Base-by-base conservation (phyloP, 2,113 vertebrate genomes). In the Crypturellus undulatus region DNA sequence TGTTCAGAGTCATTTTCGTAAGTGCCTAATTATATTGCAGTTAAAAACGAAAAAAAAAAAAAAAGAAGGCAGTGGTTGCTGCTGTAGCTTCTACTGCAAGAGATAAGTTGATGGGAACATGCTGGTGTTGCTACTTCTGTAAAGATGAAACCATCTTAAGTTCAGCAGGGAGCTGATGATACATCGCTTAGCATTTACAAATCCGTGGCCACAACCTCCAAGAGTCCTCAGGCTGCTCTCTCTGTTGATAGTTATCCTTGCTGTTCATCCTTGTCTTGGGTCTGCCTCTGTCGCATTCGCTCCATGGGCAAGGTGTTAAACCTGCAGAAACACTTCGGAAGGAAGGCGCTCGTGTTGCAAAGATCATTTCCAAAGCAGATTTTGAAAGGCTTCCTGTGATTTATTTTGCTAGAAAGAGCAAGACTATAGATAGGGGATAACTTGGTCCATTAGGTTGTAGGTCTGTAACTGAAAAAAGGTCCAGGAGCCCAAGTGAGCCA, bases 61-160 rank as follows among this genome's bases (percentile, higher is more conserved):
- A 18, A 60, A 16, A 80, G 71, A 89, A 67, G 93, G 84, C 81
- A 68, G 5, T 16, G 67, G 79, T 84, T 94, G 87, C 75, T 0
- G 10, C 84, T 89, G 87, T 72, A 87, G 94, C 36, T 92, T 87
- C 79, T n/a, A 59, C 82, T 91, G 81, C 87, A 72, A 22, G 71
- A 59, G 91, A 1, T 42, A 49, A 47, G 82, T n/a, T 87, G 93
- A 60, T 79, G 79, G 51, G 79, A 94, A 71, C 63, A 7, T 52
- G 42, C 82, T 95, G 79, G 18, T 94, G 87, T 69, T 94, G 72
- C 87, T 95, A 68, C 82, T 86, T 86, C 64, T 80, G 85, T 87
- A 64, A 79, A 71, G 90, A 79, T 79, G 90, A 94, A 92, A 86
- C 85, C 77, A 28, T 84, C 80, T 86, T 9, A 3, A 4, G 52